Evolutionary conservation across 2,888 invertebrate genomes (phyloP), one percentile per base, ranked within the genome.

Genomic region (Abscondita cerata): DNA sequence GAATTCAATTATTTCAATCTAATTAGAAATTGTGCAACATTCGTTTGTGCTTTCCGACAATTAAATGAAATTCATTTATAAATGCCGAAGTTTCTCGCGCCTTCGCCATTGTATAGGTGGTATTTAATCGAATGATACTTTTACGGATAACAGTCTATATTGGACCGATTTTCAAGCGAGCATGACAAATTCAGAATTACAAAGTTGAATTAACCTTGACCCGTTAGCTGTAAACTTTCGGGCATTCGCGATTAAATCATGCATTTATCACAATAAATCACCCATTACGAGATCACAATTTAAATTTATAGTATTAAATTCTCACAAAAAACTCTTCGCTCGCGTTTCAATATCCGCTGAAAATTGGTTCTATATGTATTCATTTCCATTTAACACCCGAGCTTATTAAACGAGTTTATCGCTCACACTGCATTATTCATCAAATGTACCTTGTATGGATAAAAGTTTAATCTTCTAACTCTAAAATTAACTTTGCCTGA

Each of bases 141-240:
- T 38, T 51, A 40, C 52, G 34, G 20, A 34, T 53, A 59, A 53
- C 47, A 52, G 59, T 59, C 50, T 53, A 51, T 54, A 52, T 68
- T 66, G 55, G 59, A 61, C 69, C 68, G 62, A 65, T 56, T 62
- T n/a, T 64, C 61, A 63, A 55, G 68, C 59, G 70, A 73, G 73
- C 70, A 75, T 74, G 75, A 74, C 75, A 75, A 75, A 74, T 75
- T 74, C 73, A 72, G 72, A 73, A 74, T 74, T 73, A 74, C 73
- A 68, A 70, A 75, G 72, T 73, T 71, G 73, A 73, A 74, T 75
- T 75, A 74, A 74, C 73, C 75, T 67, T 68, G 72, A 71, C 73
- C 66, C 68, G 70, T 68, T 71, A 65, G 59, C 62, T 58, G 62
- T 57, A 62, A 65, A 62, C 53, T 62, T 62, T 59, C 59, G 65